Evolutionary conservation across 2,113 vertebrate species (phyloP).

Genomic region (Oceanodroma tethys): DNA sequence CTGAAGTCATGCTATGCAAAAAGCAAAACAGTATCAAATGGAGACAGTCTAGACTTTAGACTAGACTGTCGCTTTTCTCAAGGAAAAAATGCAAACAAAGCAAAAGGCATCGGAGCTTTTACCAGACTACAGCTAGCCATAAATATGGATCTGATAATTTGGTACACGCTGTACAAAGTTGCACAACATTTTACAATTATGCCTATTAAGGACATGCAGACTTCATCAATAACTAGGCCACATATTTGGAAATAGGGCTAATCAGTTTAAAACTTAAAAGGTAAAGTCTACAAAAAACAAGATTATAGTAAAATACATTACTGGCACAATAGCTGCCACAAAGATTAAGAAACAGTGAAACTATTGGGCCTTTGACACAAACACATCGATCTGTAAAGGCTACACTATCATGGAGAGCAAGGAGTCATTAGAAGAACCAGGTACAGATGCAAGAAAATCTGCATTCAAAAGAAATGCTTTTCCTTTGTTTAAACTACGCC

Average conservation of each 20-base stretch:
- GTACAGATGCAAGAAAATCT: background rate
- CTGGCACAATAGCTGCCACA: background rate
- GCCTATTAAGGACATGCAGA: background rate
- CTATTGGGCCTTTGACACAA: background rate
- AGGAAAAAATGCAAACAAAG: background rate
- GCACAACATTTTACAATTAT: background rate
- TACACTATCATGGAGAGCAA: background rate
- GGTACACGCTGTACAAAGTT: accelerated
- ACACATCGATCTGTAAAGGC: background rate
- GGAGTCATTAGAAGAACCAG: background rate
- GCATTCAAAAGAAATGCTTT: background rate
- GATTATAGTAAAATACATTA: background rate
- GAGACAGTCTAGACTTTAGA: background rate
- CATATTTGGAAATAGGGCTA: background rate
- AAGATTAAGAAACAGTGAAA: background rate
- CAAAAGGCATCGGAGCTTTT: background rate
- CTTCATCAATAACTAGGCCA: background rate
- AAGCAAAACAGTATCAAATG: background rate
- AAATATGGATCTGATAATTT: background rate
- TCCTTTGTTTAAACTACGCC: background rate
- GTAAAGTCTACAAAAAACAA: background rate
- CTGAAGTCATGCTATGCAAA: background rate
- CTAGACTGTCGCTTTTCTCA: background rate
- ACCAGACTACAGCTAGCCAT: background rate
- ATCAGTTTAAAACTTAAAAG: background rate